A percentile compares a stretch with the other conserved stretches of the same genome.
Evolutionary conservation across 2,797 vertebrate genomes (phyloP).

Genomic region (Melanotaenia parkinsoni): DNA sequence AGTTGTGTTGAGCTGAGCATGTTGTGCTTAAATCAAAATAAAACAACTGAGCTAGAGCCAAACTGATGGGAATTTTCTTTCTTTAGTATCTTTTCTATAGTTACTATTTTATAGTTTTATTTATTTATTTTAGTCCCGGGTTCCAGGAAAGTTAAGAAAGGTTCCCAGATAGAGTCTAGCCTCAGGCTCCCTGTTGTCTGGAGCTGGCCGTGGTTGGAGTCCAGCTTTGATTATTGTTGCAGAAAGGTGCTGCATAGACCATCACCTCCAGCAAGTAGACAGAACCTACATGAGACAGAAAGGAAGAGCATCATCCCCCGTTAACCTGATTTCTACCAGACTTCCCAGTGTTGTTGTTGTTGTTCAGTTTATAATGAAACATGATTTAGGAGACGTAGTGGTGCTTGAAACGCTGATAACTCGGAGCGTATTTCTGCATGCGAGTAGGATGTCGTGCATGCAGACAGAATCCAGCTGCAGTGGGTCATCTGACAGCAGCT

Average conservation of each 20-base stretch:
- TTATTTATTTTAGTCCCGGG: no score
- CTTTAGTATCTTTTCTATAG: no score
- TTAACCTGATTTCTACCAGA: not conserved
- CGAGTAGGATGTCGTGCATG: not conserved
- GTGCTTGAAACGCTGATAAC: not conserved
- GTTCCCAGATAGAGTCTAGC: no score
- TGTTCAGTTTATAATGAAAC: not conserved
- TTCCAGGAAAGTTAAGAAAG: no score
- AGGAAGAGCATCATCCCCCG: not conserved
- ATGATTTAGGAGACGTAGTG: not conserved
- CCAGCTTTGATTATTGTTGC: not conserved
- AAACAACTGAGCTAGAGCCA: no score
- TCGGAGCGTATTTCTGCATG: not conserved
- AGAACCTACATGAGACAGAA: not conserved
- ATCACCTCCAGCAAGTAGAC: not conserved
- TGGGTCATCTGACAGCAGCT: conserved; percentile 37
- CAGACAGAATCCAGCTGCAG: conserved; percentile 20
- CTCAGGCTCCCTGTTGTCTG: no score
- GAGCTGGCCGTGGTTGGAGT: no score
- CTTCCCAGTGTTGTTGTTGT: not conserved
- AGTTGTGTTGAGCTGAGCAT: no score
- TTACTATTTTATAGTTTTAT: no score
- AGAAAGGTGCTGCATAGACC: not conserved
- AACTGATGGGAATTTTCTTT: no score
- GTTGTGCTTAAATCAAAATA: no score